phyloP scores from a whole-genome alignment of 2,888 invertebrate genomes.

The Malthinus seriepunctatus region DNA sequence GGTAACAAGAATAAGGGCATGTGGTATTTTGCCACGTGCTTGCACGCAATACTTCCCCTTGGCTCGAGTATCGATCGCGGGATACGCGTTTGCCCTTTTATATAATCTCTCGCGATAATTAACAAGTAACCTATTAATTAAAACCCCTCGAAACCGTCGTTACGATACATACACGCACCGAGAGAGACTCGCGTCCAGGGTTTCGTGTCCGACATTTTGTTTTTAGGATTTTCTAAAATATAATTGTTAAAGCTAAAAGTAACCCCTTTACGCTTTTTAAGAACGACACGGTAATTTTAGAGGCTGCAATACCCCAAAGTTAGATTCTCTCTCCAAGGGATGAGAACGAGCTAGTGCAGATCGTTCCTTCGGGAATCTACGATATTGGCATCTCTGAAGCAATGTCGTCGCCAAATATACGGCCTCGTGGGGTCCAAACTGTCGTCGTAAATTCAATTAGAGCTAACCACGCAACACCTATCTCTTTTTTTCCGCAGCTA shows the following conservation, averaged over 20 bases:
- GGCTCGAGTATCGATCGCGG: conserved; percentile 19
- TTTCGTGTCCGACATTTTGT: neutral
- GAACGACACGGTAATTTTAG: conserved; percentile 9
- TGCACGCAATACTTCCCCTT: conserved; percentile 21
- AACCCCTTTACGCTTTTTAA: conserved; percentile 17
- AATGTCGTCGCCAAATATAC: conserved; percentile 55
- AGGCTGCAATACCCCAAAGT: conserved; percentile 7
- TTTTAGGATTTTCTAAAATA: neutral
- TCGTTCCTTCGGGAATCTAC: conserved; percentile 51
- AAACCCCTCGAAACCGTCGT: conserved; percentile 21
- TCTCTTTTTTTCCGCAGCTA: conserved; percentile 21
- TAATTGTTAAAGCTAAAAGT: conserved; percentile 2
- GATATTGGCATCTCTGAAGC: conserved; percentile 53
- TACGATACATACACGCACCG: conserved; percentile 20
- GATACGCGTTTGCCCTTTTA: conserved; percentile 31
- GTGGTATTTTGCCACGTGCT: conserved; percentile 21
- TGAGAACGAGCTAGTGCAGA: conserved; percentile 42
- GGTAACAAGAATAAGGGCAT: conserved; percentile 12
- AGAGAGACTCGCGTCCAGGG: conserved; percentile 9
- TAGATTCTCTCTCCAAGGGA: conserved; percentile 25
- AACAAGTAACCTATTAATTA: conserved; percentile 36
- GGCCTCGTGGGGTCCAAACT: conserved; percentile 52
- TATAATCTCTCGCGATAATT: conserved; percentile 35
- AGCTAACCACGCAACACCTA: conserved; percentile 42
- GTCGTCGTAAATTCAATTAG: conserved; percentile 56